A percentile compares a stretch with the other conserved stretches of the same genome.
These are phyloP conservation scores for Cydia splendana DNA, from an alignment of 1,140 invertebrate species.

Conservation along the genomic window DNA sequence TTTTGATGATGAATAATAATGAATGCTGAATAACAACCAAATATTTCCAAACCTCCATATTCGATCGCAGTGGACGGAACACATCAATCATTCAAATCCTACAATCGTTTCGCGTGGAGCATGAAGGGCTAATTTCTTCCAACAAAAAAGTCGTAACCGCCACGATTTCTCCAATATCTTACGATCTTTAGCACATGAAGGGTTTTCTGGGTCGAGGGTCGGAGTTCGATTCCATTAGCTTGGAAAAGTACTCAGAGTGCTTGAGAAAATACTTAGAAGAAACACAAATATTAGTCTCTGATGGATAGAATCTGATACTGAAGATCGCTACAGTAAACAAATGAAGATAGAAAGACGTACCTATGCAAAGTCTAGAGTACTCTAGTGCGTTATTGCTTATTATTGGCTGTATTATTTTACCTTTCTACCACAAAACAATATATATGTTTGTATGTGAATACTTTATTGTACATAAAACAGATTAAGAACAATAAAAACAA, in stretches of 20 bases:
- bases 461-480: too few species aligned
- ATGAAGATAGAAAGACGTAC: not conserved
- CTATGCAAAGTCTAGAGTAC: too few species aligned
- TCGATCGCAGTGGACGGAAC: not conserved
- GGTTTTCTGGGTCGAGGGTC: slow-evolving; percentile 4
- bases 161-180: not conserved
- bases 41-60: not conserved
- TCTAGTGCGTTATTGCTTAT: too few species aligned
- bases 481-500: too few species aligned
- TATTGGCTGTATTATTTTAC: too few species aligned
- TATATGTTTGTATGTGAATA: too few species aligned
- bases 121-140: not conserved
- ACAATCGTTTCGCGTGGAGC: not conserved
- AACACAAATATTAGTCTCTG: not conserved
- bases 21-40: too few species aligned
- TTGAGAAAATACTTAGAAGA: not conserved
- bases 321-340: not conserved
- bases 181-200: not conserved
- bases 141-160: not conserved
- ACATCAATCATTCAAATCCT: not conserved
- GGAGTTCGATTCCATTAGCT: not conserved
- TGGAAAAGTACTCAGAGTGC: not conserved
- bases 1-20: not conserved
- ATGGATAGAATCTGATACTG: not conserved
- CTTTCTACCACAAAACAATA: too few species aligned